Evolutionary conservation across 2,888 invertebrate species (phyloP), one percentile per base, ranked within the genome.

Genomic region (Plebejus argus): DNA sequence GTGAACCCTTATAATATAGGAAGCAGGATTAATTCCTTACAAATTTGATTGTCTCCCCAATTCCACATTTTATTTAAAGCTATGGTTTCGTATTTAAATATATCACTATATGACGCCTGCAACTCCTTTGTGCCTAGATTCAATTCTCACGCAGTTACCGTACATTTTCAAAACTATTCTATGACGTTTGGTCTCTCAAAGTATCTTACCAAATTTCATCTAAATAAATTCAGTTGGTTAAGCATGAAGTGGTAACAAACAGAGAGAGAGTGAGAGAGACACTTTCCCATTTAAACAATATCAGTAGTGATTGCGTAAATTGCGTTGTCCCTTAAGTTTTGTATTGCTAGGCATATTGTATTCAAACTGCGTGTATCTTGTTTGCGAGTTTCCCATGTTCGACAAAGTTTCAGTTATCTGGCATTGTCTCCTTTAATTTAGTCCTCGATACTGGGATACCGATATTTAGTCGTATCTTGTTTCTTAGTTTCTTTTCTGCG

Each of bases 11-110:
- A 87, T 86, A 84, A 87, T 86, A 84, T 82, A 84, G 85, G 23
- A 86, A 87, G 86, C 87, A 84, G 85, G 87, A 86, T 87, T 92
- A 92, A 91, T 92, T 86, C 88, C 85, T 86, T 86, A 90, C 91
- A 93, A 92, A 93, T 93, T 92, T 90, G 91, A 92, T 92, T 92
- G 90, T 84, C 85, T 76, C 76, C 74, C 71, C 53, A 78, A 79
- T 79, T 83, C 81, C 82, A 81, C 80, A 78, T 79, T 80, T 82
- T 75, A 66, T 77, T 45, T 53, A 20, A 53, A 53, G 23, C 3
- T 23, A 53, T 45, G 15, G 61, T 74, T 78, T 45, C 61, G 35
- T 45, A 53, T 45, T 66, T n/a, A 49, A n/a, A 15, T 76, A 66
- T 39, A 7, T 28, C 28, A 35, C 35, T 35, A 6, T 6, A 39